These are phyloP conservation scores for Dicentrarchus labrax DNA, from an alignment of 2,113 vertebrate species.

Conservation along the genomic window DNA sequence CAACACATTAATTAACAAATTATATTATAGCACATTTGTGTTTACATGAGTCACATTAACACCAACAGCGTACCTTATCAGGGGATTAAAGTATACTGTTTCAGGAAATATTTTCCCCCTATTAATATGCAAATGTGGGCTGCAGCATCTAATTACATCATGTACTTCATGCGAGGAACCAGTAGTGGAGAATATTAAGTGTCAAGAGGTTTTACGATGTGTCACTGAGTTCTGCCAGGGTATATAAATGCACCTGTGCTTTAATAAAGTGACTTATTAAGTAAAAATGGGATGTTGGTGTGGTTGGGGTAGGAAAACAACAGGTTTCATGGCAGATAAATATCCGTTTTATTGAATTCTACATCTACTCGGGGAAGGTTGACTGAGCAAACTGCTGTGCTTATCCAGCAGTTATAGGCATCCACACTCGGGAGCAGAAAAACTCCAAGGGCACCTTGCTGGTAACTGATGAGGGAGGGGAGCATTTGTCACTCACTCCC, in stretches of 20 bases:
- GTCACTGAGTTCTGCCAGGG: background rate
- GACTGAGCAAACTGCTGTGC: constrained; percentile 8
- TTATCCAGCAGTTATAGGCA: constrained; percentile 45
- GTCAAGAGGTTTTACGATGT: background rate
- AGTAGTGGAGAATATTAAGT: background rate
- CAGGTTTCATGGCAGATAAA: constrained; percentile 20
- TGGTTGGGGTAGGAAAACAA: background rate
- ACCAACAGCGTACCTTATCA: background rate
- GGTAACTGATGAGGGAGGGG: constrained; percentile 37
- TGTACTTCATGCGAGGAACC: background rate
- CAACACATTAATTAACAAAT: background rate
- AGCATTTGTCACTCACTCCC: constrained; percentile 49
- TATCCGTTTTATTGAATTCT: constrained; percentile 23
- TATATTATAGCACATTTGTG: background rate
- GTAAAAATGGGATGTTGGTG: background rate
- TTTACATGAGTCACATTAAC: background rate
- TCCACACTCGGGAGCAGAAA: constrained; percentile 13
- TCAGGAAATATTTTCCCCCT: background rate
- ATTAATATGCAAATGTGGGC: constrained; percentile 12
- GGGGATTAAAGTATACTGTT: background rate
- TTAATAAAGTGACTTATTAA: background rate
- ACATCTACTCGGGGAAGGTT: background rate
- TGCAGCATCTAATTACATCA: constrained; percentile 18
- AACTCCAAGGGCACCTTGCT: constrained; percentile 72
- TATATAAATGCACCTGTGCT: background rate